A percentile compares a stretch with the other conserved stretches of the same genome.
These are phyloP conservation scores for Dallia pectoralis DNA, from an alignment of 2,797 vertebrate genomes.

Conservation along the genomic window DNA sequence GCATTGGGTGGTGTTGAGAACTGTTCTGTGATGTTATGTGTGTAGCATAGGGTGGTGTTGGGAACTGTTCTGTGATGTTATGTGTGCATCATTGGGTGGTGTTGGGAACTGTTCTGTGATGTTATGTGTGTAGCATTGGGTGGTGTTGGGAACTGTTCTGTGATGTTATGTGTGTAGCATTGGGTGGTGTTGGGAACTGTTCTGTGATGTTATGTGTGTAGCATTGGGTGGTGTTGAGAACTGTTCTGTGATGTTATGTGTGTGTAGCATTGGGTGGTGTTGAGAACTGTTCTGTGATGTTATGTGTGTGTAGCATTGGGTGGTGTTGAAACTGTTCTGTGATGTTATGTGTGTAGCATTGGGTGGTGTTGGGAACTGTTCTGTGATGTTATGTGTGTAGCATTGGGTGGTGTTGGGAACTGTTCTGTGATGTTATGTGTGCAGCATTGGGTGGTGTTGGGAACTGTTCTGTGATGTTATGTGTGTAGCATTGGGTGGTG, in stretches of 20 bases:
- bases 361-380: too few species aligned
- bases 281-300: too few species aligned
- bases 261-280: too few species aligned
- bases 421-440: background rate
- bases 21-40: too few species aligned
- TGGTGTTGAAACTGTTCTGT: background rate
- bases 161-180: background rate
- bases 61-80: background rate
- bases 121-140: background rate
- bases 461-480: background rate
- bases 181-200: too few species aligned
- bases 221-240: background rate
- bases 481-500: background rate
- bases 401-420: background rate
- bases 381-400: background rate
- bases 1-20: too few species aligned
- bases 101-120: too few species aligned
- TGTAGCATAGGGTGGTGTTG: background rate
- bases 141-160: background rate
- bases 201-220: background rate
- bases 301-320: background rate
- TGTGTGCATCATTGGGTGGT: background rate
- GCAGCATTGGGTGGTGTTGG: background rate
- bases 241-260: background rate
- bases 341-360: background rate